Conservation (phyloP, 2,113 vertebrate genomes). For the Oncorhynchus nerka region DNA sequence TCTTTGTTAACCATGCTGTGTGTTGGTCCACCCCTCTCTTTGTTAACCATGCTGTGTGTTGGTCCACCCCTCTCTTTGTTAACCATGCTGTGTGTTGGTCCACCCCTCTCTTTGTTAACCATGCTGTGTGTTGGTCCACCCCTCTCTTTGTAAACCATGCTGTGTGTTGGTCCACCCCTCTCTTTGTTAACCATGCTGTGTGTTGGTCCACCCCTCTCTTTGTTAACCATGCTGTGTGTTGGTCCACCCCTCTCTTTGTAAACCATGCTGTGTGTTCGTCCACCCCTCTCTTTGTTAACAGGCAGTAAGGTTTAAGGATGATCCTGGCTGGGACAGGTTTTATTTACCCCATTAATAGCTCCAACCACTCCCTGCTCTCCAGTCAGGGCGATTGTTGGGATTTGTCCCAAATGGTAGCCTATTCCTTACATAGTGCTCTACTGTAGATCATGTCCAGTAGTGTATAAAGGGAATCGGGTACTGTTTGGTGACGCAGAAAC, state of each 20-base stretch:
- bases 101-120: too few relatives aligned
- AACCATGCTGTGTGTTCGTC: too few relatives aligned
- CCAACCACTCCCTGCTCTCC: too few relatives aligned
- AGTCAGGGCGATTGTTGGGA: not conserved
- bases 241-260: too few relatives aligned
- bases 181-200: not conserved
- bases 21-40: not conserved
- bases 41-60: too few relatives aligned
- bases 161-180: too few relatives aligned
- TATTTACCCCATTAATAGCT: conserved; percentile 34
- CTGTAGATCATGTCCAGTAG: conserved; percentile 5
- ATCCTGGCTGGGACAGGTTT: conserved; percentile 28
- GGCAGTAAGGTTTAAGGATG: conserved; percentile 44
- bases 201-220: not conserved
- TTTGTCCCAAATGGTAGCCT: not conserved
- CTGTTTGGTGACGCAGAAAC: not conserved
- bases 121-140: too few relatives aligned
- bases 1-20: not conserved
- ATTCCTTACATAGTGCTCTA: conserved; percentile 13
- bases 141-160: too few relatives aligned
- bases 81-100: too few relatives aligned
- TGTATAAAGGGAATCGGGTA: conserved; percentile 6
- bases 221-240: too few relatives aligned
- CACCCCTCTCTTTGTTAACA: too few relatives aligned
- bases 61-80: too few relatives aligned